Base-by-base conservation (phyloP, 2,113 vertebrate genomes). In the Alligator sinensis region DNA sequence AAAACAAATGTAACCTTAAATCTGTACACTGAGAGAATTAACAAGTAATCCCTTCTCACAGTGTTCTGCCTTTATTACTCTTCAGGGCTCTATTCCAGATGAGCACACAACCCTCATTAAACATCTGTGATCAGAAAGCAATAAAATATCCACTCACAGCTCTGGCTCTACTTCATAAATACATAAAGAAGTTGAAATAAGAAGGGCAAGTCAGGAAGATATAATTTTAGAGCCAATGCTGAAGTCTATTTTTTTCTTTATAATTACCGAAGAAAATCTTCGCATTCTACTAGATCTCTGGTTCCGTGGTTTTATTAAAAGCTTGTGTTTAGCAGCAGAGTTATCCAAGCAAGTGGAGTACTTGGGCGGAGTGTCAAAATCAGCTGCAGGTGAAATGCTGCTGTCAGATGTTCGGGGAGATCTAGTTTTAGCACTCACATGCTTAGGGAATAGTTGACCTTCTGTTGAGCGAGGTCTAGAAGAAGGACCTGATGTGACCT, bases 271-370 rank as follows among this genome's bases (percentile, higher is more conserved):
- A 86, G 97, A 86, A 58, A 95, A 92, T 61, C 97, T 98, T 97
- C 97, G 98, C 89, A 93, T 97, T 94, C 98, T 99, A 79, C 97
- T 98, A 77, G 98, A 98, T 86, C 99, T 98, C 97, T 99, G 99
- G 80, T 99, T 98, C 90, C 98, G 98, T 25, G 99, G 99, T 90
- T 99, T 99, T 68, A 99, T 94, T 61, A 99, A 97, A 97, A 99
- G 98, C 68, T 99, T 99, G 93, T 99, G 99, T 74, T 98, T 99
- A 28, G 99, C 99, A 34, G 99, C 99, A 80, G 99, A 99, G 84
- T 98, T 99, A 95, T 99, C 98, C 95, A 99, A 95, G 97, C 98
- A 98, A 86, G 98, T 96, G 10, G 96, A 98, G 91, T 97, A 97
- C 70, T 98, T 97, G 61, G 98, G 98, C 66, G 99, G 99, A 79